phyloP scores from a whole-genome alignment of 2,113 vertebrate genomes.

The Cinclus cinclus region DNA sequence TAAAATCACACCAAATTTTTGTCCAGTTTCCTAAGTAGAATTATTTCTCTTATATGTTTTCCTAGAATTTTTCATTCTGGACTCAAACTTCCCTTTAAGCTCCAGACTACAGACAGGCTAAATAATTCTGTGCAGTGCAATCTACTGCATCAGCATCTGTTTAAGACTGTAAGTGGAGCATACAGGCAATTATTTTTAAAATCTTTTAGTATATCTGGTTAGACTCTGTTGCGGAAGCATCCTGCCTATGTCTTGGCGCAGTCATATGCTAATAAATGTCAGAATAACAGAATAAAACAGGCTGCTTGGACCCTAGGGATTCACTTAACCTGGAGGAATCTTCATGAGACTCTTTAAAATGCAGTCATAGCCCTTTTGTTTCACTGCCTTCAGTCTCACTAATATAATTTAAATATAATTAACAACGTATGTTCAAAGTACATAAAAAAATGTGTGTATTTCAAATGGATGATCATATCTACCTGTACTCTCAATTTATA shows the following conservation, averaged over 20 bases:
- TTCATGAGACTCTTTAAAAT: not conserved
- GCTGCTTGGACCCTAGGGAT: not conserved
- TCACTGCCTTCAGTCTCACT: not conserved
- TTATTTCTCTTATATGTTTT: not conserved
- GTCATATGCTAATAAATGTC: conserved; percentile 4
- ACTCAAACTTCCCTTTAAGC: not conserved
- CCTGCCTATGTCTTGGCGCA: conserved; percentile 5
- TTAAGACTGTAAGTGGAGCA: not conserved
- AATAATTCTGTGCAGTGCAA: not conserved
- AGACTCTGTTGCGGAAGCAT: not conserved
- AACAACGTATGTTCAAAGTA: not conserved
- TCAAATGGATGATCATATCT: not conserved
- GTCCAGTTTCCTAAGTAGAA: not conserved
- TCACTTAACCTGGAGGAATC: not conserved
- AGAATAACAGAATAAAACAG: not conserved
- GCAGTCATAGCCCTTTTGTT: not conserved
- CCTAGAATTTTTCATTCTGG: not conserved
- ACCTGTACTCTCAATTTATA: not conserved
- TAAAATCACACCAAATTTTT: not conserved
- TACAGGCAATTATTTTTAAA: not conserved
- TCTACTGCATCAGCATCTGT: not conserved
- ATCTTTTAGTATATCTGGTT: conserved; percentile 16
- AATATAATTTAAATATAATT: not conserved
- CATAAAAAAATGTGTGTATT: not conserved
- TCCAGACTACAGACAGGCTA: not conserved